Evolutionary conservation across 2,113 vertebrate genomes (phyloP).

Genomic region (Cheirogaleus medius): DNA sequence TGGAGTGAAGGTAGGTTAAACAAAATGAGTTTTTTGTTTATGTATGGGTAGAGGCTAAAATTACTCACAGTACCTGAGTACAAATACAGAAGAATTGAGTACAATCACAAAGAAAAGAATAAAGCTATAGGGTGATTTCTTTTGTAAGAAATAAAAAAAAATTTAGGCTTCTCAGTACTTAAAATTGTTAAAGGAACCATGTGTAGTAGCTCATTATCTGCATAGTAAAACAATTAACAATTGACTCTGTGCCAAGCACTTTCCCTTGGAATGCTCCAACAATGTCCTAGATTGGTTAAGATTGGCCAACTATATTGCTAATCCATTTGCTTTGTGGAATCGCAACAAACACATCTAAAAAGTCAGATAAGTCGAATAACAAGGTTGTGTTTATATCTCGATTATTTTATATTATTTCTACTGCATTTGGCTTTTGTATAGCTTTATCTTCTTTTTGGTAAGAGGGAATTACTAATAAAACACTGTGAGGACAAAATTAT

Average conservation of each 20-base stretch:
- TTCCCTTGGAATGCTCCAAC: neutral
- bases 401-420: neutral
- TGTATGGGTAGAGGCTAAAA: constrained; percentile 23
- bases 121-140: neutral
- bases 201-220: constrained; percentile 47
- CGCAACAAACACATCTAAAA: neutral
- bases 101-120: constrained; percentile 4
- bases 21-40: constrained; percentile 38
- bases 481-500: neutral
- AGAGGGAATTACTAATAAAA: constrained; percentile 12
- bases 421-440: neutral
- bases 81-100: neutral
- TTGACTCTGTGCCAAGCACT: constrained; percentile 17
- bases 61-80: neutral
- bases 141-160: constrained; percentile 36
- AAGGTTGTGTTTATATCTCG: neutral
- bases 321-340: neutral
- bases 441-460: neutral
- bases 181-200: constrained; percentile 40
- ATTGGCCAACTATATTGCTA: neutral
- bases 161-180: neutral
- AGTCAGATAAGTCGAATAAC: neutral
- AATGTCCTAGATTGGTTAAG: neutral
- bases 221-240: constrained; percentile 56
- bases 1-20: neutral